phyloP scores from a whole-genome alignment of 2,888 invertebrate genomes.

The Platycheirus rosarum region DNA sequence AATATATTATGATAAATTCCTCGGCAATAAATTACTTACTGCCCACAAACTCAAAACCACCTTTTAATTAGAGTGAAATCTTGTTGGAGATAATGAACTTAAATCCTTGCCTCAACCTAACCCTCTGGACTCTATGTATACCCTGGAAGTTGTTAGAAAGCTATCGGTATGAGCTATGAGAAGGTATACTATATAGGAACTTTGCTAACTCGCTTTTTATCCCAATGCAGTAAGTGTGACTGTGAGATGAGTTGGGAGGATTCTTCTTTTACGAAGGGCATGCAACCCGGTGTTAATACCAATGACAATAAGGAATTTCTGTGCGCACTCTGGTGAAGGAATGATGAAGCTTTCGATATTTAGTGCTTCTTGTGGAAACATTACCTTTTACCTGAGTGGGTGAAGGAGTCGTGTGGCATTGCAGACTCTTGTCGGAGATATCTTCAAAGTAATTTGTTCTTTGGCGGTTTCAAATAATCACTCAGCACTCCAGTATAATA shows the following conservation, averaged over 20 bases:
- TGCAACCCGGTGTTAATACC: background rate
- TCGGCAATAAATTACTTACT: constrained; percentile 77
- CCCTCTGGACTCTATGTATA: too few relatives aligned
- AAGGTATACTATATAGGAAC: background rate
- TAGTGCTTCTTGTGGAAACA: constrained; percentile 18
- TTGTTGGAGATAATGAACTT: constrained; percentile 77
- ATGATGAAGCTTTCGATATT: constrained; percentile 12
- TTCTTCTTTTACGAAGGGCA: background rate
- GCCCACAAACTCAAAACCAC: constrained; percentile 77
- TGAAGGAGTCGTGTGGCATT: constrained; percentile 24
- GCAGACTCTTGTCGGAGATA: constrained; percentile 3
- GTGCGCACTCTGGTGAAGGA: background rate
- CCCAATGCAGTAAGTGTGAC: background rate
- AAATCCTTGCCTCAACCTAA: constrained; percentile 72
- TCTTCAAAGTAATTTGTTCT: constrained; percentile 30
- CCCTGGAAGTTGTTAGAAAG: background rate
- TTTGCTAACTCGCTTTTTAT: constrained; percentile 1
- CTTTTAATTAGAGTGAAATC: constrained; percentile 77
- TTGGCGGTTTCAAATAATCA: background rate
- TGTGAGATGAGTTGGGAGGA: background rate
- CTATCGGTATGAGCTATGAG: background rate
- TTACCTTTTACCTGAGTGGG: constrained; percentile 4
- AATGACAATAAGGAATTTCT: constrained; percentile 14
- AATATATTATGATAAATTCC: constrained; percentile 76
- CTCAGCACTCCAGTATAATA: too few relatives aligned